Evolutionary conservation across 2,113 vertebrate species (phyloP).

Genomic region (Tetrao urogallus): DNA sequence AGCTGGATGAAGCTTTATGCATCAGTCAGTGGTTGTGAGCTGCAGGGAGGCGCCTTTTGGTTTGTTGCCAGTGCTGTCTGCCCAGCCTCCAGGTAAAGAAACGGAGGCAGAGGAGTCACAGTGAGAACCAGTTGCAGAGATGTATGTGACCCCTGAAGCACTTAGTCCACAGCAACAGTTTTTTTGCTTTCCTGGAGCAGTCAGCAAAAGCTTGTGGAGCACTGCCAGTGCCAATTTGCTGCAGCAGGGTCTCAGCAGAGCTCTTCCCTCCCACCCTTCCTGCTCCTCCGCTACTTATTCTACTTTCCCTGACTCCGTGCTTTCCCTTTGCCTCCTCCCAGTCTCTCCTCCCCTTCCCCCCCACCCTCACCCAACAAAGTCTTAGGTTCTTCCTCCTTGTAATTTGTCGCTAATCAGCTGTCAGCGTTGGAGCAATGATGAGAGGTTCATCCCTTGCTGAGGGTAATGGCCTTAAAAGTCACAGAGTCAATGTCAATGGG

Average conservation of each 20-base stretch:
- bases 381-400: conserved; percentile 85
- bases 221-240: neutral
- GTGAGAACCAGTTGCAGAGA: neutral
- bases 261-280: neutral
- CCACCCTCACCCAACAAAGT: conserved; percentile 70
- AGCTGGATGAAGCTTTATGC: neutral
- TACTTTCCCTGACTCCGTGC: neutral
- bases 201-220: neutral
- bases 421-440: conserved; percentile 89
- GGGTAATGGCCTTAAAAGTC: conserved; percentile 99
- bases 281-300: neutral
- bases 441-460: conserved; percentile 93
- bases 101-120: accelerated
- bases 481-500: conserved; percentile 99
- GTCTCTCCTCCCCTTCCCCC: neutral
- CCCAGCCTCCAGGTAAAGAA: neutral
- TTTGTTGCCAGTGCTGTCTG: accelerated
- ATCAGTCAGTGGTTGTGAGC: no score
- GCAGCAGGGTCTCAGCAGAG: neutral
- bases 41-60: neutral
- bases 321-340: neutral
- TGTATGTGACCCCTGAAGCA: neutral
- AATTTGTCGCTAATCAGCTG: conserved; percentile 99
- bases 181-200: neutral
- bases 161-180: neutral